Conservation (phyloP, 2,888 invertebrate species). For the Nomada ruficornis region DNA sequence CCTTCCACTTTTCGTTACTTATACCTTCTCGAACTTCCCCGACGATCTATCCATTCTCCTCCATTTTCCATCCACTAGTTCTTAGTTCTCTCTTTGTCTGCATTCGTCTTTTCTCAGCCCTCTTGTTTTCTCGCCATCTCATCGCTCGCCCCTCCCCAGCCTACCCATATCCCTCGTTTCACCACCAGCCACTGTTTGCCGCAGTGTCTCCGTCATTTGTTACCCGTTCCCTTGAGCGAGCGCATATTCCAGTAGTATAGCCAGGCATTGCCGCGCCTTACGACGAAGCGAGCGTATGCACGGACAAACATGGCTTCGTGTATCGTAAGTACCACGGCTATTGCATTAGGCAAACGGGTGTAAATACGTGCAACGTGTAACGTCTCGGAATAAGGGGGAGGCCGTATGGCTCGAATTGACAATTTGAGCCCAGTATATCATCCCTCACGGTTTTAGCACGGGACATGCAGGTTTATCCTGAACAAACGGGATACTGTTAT, state of each 20-base stretch:
- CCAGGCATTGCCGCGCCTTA: slow-evolving; percentile 43
- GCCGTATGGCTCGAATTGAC: slow-evolving; percentile 57
- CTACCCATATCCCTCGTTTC: not conserved
- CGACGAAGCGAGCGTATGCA: slow-evolving; percentile 34
- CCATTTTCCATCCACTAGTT: too few species aligned
- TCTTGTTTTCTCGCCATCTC: too few species aligned
- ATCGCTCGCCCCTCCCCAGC: not conserved
- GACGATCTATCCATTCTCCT: too few species aligned
- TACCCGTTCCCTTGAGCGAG: slow-evolving; percentile 35
- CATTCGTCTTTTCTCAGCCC: not conserved
- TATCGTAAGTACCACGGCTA: slow-evolving; percentile 55
- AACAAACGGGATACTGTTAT: slow-evolving; percentile 37
- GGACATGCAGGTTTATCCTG: slow-evolving; percentile 30
- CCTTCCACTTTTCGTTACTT: not conserved
- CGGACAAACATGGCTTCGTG: slow-evolving; percentile 52
- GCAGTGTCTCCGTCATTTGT: slow-evolving; percentile 32
- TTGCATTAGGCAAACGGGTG: slow-evolving; percentile 62
- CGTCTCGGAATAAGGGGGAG: slow-evolving; percentile 45
- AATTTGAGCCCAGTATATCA: slow-evolving; percentile 57
- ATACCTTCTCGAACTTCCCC: not conserved
- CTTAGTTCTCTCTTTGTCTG: not conserved
- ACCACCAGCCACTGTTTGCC: not conserved
- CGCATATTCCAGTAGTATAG: slow-evolving; percentile 54
- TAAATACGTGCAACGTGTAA: slow-evolving; percentile 59
- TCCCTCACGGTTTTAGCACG: slow-evolving; percentile 16